Percentiles rank a stretch among this genome's conserved stretches.
phyloP scores from a whole-genome alignment of 2,113 vertebrate species.

The Gadus chalcogrammus region DNA sequence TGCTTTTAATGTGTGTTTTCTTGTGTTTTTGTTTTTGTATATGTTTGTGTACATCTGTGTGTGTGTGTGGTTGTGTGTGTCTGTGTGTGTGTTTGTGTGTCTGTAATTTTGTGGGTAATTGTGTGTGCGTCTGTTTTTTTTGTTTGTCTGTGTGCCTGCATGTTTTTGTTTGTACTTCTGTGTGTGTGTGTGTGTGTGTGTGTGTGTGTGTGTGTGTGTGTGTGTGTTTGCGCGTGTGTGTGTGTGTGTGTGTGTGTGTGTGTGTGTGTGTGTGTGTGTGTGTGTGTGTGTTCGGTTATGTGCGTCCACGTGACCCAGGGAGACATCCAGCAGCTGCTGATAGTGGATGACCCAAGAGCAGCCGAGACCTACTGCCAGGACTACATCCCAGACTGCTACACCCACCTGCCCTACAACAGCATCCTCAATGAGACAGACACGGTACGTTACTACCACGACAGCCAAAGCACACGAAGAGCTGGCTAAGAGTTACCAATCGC shows the following conservation, averaged over 20 bases:
- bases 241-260: background rate
- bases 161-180: too few relatives aligned
- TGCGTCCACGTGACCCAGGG: slow-evolving; percentile 73
- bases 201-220: too few relatives aligned
- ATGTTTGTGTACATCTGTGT: too few relatives aligned
- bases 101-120: slow-evolving; percentile 16
- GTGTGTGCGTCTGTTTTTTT: slow-evolving; percentile 6
- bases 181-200: slow-evolving; percentile 11
- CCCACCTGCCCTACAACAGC: slow-evolving; percentile 71
- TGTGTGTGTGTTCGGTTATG: slow-evolving; percentile 22
- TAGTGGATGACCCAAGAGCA: slow-evolving; percentile 80
- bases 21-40: slow-evolving; percentile 6
- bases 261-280: slow-evolving; percentile 15
- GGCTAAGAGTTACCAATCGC: too few relatives aligned
- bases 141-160: background rate
- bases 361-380: slow-evolving; percentile 89
- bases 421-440: slow-evolving; percentile 60
- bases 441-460: slow-evolving; percentile 41
- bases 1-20: slow-evolving; percentile 16
- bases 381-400: slow-evolving; percentile 93
- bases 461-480: background rate
- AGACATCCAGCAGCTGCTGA: slow-evolving; percentile 92
- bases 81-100: slow-evolving; percentile 12
- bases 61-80: slow-evolving; percentile 2
- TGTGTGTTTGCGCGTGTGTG: background rate